A percentile compares a stretch with the other conserved stretches of the same genome.
These are phyloP conservation scores for Agriopis leucophaearia DNA, from an alignment of 2,888 invertebrate genomes.

Conservation along the genomic window DNA sequence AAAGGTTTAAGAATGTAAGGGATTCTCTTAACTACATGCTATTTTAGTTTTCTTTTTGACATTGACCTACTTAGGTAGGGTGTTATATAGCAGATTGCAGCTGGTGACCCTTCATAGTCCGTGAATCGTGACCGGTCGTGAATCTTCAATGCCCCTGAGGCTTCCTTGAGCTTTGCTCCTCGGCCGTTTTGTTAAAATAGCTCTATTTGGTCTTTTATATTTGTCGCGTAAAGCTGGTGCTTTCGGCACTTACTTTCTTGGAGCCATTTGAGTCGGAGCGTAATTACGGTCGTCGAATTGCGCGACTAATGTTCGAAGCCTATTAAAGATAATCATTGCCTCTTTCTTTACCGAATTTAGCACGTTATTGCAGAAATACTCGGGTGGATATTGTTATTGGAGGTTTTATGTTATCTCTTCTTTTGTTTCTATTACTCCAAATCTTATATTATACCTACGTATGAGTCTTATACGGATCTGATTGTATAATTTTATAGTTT, in stretches of 20 bases:
- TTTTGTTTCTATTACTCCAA: constrained; percentile 17
- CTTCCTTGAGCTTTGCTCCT: constrained; percentile 26
- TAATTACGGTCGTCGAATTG: constrained; percentile 44
- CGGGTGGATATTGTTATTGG: constrained; percentile 32
- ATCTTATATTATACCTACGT: neutral
- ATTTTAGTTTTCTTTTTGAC: constrained; percentile 1
- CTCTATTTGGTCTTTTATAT: constrained; percentile 41
- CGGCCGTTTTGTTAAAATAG: constrained; percentile 36
- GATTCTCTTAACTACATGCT: too few relatives aligned
- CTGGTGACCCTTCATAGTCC: constrained; percentile 25
- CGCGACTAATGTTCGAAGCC: constrained; percentile 39
- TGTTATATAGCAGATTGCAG: constrained; percentile 25
- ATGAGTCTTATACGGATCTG: constrained; percentile 5
- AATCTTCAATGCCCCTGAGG: constrained; percentile 29
- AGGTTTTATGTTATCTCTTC: constrained; percentile 25
- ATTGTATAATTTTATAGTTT: constrained; percentile 21
- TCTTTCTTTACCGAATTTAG: constrained; percentile 42
- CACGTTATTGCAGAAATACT: constrained; percentile 30
- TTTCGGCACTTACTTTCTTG: constrained; percentile 38
- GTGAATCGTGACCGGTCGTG: constrained; percentile 29
- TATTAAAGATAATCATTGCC: constrained; percentile 42
- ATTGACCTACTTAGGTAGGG: constrained; percentile 10
- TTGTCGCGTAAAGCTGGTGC: constrained; percentile 36
- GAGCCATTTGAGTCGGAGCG: constrained; percentile 36
- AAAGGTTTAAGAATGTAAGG: too few relatives aligned